Evolutionary conservation across 2,113 vertebrate genomes (phyloP).

Genomic region (Pomatostomus ruficeps): DNA sequence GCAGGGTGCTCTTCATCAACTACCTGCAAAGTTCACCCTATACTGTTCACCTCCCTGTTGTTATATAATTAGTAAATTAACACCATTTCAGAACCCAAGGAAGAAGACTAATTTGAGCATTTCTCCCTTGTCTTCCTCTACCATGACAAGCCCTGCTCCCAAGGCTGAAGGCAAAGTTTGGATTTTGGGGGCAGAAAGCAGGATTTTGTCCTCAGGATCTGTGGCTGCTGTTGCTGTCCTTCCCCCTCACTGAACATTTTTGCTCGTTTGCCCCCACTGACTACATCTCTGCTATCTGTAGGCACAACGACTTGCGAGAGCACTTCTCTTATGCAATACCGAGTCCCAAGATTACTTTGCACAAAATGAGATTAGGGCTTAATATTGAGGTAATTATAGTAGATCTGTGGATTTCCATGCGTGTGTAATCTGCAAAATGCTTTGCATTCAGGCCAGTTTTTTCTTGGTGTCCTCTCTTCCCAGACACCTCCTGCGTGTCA

Average conservation of each 20-base stretch:
- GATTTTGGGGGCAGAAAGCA: not conserved
- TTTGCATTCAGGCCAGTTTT: not conserved
- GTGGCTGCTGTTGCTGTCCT: not conserved
- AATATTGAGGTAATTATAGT: constrained; percentile 50
- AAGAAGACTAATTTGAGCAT: not conserved
- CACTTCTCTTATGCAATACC: not conserved
- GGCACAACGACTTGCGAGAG: not conserved
- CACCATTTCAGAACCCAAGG: not conserved
- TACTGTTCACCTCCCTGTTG: not conserved
- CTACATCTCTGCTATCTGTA: not conserved
- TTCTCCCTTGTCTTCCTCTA: not conserved
- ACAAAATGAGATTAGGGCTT: constrained; percentile 48
- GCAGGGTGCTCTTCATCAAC: not conserved
- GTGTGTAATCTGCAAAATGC: not conserved
- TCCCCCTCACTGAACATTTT: not conserved
- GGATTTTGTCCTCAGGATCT: not conserved
- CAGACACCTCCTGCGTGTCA: not conserved
- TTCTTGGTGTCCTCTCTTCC: not conserved
- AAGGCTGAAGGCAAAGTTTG: not conserved
- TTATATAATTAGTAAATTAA: not conserved
- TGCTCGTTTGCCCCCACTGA: not conserved
- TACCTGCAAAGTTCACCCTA: not conserved
- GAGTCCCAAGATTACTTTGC: constrained; percentile 2
- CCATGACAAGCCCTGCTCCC: not conserved
- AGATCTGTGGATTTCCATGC: not conserved